A percentile compares a stretch with the other conserved stretches of the same genome.
These are phyloP conservation scores for Ceratina japonica DNA, from an alignment of 1,140 invertebrate genomes.

Conservation along the genomic window DNA sequence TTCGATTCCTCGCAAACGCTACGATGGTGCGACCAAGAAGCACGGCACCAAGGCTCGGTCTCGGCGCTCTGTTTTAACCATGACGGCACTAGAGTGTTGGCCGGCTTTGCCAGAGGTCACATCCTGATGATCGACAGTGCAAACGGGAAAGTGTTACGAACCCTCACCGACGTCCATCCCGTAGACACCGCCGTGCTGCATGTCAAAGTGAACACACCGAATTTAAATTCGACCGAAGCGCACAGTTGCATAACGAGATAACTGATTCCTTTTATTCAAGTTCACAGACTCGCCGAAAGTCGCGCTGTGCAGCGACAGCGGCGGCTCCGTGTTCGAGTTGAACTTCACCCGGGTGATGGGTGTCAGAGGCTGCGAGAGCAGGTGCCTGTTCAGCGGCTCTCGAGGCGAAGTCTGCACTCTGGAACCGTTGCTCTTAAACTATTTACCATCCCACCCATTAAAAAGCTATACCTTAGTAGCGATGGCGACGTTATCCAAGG, in stretches of 20 bases:
- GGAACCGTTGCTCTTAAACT: constrained; percentile 89
- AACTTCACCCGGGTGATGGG: constrained; percentile 94
- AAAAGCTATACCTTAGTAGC: constrained; percentile 90
- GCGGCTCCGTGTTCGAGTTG: constrained; percentile 98
- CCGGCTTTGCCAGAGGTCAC: constrained; percentile 92
- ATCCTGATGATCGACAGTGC: constrained; percentile 91
- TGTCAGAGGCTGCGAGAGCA: constrained; percentile 91
- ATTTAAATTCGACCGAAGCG: too few relatives aligned
- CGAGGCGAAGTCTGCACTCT: constrained; percentile 96
- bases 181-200: constrained; percentile 92
- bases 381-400: constrained; percentile 95
- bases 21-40: constrained; percentile 90
- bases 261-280: constrained; percentile 55
- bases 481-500: constrained; percentile 95
- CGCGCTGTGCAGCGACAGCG: constrained; percentile 94
- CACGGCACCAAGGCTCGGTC: constrained; percentile 88
- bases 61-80: constrained; percentile 93
- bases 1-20: constrained; percentile 93
- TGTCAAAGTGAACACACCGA: constrained; percentile 83
- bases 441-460: constrained; percentile 85
- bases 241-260: neutral
- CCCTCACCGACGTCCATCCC: constrained; percentile 91
- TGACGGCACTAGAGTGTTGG: constrained; percentile 91
- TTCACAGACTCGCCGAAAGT: constrained; percentile 88
- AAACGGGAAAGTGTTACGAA: constrained; percentile 88